Base-by-base conservation (phyloP, 2,113 vertebrate species). In the Macquaria australasica region DNA sequence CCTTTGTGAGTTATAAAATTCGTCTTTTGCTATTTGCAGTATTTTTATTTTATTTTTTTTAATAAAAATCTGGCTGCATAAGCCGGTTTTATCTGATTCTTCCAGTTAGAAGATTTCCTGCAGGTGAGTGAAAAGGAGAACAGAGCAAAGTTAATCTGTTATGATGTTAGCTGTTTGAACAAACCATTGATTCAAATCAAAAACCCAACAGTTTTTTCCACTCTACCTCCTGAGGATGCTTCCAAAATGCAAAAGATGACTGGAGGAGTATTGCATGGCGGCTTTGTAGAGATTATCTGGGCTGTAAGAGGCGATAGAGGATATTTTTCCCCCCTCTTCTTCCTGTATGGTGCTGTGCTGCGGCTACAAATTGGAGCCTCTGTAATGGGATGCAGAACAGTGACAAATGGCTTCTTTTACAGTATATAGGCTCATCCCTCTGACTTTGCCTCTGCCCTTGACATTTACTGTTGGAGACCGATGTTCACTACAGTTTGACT, bases 331-430 rank as follows among this genome's bases (percentile, higher is more conserved):
- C 39, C 18, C 55, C 59, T 72, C 72, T 59, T 78, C 79, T 68
- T 81, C 73, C 86, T 77, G 48, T 85, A 85, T 78, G 68, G 73
- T 84, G 76, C 87, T 87, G 79, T 83, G 83, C 85, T 76, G 77
- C 69, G 20, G 85, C 77, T 92, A 85, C 91, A 91, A 90, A 92
- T 93, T 92, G 88, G 66, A 81, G 79, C 77, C 59, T 59, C 76
- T 73, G 78, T 93, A 95, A 94, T 94, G 85, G 90, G 74, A 93
- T 90, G 90, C 91, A 87, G 81, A 92, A 83, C 93, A 93, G 87
- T 94, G 95, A 94, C 91, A 94, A 95, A 95, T 94, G 91, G 92
- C 89, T 88, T 93, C 73, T 91, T 92, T 93, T 90, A 83, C 87
- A 84, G 87, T 89, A 86, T 87, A 91, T 86, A 75, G 79, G 86